Conservation (phyloP, 2,888 invertebrate genomes). For the Caenorhabditis panamensis region DNA sequence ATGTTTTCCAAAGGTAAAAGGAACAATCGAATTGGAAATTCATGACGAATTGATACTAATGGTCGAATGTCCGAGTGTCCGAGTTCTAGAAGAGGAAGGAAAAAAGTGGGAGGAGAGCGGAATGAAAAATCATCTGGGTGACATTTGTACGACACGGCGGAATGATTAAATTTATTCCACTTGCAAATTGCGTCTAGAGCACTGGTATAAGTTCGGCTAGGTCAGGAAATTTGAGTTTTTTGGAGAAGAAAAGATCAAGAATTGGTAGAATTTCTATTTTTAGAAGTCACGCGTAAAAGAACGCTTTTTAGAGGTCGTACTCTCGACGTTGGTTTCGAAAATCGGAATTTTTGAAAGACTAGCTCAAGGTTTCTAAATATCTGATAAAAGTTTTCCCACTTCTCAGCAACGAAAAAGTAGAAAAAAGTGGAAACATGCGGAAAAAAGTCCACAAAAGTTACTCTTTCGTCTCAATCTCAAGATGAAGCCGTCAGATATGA, state of each 20-base stretch:
- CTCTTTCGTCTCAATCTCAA: conserved; percentile 36
- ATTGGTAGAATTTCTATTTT: background rate
- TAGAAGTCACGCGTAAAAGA: too few species aligned
- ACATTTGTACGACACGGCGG: conserved; percentile 2
- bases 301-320: too few species aligned
- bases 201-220: too few species aligned
- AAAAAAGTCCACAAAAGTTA: conserved; percentile 36
- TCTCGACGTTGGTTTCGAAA: background rate
- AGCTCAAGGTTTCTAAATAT: background rate
- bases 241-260: background rate
- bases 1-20: background rate
- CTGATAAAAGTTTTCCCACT: conserved; percentile 28
- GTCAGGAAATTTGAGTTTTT: background rate
- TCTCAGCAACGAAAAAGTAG: conserved; percentile 10
- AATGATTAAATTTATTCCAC: background rate
- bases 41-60: conserved; percentile 2
- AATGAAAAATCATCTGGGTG: conserved; percentile 6
- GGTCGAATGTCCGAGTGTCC: background rate
- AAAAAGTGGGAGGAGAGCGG: background rate
- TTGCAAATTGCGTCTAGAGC: background rate
- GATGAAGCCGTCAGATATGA: conserved; percentile 54
- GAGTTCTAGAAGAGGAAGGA: background rate
- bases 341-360: background rate
- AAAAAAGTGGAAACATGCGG: background rate
- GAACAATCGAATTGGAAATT: conserved; percentile 14